Evolutionary conservation across 2,888 invertebrate genomes (phyloP), one percentile per base, ranked within the genome.

Genomic region (Tachina grossa): DNA sequence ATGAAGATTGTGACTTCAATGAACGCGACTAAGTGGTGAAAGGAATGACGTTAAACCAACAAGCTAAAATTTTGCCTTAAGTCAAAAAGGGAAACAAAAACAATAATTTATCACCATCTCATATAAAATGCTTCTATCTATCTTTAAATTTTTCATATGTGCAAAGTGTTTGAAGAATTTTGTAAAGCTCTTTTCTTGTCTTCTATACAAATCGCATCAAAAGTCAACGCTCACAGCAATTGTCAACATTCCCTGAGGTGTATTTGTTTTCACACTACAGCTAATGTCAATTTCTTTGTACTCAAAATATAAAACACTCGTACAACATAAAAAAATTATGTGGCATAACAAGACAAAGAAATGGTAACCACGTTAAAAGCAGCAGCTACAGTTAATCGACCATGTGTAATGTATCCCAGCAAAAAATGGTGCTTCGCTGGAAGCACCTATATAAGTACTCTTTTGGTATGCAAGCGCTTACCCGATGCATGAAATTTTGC

Each of bases 171-270:
- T 0, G n/a, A 49, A 49, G 49, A 14, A 49, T 22, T 16, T 55
- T 55, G 1, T 16, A 55, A 55, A 3, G 13, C 13, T 55, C 3
- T 55, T 22, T 14, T 55, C 9, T 55, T 11, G 22, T 49, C 49
- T 53, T 10, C 10, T 8, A 53, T 53, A 53, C 53, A 19, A 53
- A 53, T 53, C 16, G 11, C 53, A 53, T 53, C 6, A 53, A 53
- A 19, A 53, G 53, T 53, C 19, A 53, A 66, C 66, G 59, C 43
- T 63, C 22, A 59, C 1, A 80, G 59, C 74, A 68, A 74, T 59
- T 74, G 74, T 59, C 59, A 59, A 61, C 74, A 59, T 22, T 75
- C 74, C 80, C 80, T 22, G 51, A 53, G 74, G 80, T 53, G 61
- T 79, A 71, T 61, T 74, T 74, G 63, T 55, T 49, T 63, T 65